Evolutionary conservation across 1,140 invertebrate species (phyloP), one percentile per base, ranked within the genome.

Genomic region (Penaeus indicus): DNA sequence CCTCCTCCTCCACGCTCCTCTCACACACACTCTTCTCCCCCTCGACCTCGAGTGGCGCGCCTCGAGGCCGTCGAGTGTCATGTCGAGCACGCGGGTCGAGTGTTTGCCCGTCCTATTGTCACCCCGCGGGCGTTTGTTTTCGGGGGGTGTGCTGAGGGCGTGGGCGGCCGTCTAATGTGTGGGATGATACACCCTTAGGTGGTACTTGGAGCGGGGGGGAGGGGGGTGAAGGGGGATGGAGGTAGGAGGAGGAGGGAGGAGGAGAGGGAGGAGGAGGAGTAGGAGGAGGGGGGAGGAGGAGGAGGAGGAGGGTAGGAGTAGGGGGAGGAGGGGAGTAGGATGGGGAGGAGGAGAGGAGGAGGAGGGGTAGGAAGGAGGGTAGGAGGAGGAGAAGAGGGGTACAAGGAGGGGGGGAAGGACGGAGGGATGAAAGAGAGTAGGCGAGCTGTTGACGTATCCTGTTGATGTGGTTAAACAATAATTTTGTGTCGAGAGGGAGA

Each of bases 61-160:
- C 60, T 38, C 25, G 62, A 77, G 63, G 64, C 61, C 25, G 38
- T 75, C 42, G 64, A 86, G 85, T 60, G 85, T 77, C 85, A 64
- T 63, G 85, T 86, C 62, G 79, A 87, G 85, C 1, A 64, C 67
- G 60, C n/a, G 25, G 63, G n/a, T 54, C 18, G 27, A 88, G 86
- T 88, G 86, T 88, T 88, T 83, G 86, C 42, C 80, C 80, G 86
- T 63, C n/a, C 67, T 88, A 84, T 83, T 88, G 86, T 88, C 86
- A 88, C 86, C 86, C 25, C 42, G 69, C n/a, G 69, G 86, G 86
- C 86, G 86, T 88, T 72, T 88, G 86, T 88, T 88, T 88, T 88
- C 67, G 80, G 64, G 16, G 86, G 81, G 77, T 77, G 86, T 82
- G 11, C 86, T 3, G 22, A n/a, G 22, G 75, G 32, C 19, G 75